Base-by-base conservation (phyloP, 2,888 invertebrate genomes). In the Cerceris rybyensis region DNA sequence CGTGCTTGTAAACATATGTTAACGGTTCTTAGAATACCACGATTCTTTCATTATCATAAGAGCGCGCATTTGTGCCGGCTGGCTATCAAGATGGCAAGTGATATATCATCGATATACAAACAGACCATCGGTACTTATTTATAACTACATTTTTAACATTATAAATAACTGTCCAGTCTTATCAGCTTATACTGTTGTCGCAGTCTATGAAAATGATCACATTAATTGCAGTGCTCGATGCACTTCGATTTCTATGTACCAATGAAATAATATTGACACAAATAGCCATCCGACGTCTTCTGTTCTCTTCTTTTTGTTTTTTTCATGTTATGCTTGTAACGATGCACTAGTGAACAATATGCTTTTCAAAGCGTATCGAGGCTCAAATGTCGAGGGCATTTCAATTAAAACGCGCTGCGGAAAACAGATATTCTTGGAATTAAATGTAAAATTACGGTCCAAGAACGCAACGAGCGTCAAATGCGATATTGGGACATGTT, bases 81-180 rank as follows among this genome's bases (percentile, higher is more conserved):
- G 78, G 72, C 63, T 54, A 70, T 58, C 39, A 63, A 77, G 61
- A 70, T 54, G 46, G 50, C 43, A 6, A 13, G 2, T 64, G 14
- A 46, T 17, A 7, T 7, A 61, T 59, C 6, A 58, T 52, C 43
- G 50, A 41, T 41, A 28, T 28, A 28, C 28, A 43, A 43, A 75
- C 69, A 74, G 64, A n/a, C 74, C 43, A 60, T 8, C 11, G 57
- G 1, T 70, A 70, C 5, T 55, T 73, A 67, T 81, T 78, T 78
- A 82, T 81, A 82, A 60, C 43, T 16, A 54, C 54, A 63, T 43
- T 77, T 76, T 43, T 69, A 54, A 14, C n/a, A 28, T 59, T 70
- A 57, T 61, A 70, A 78, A 78, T 74, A 82, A 60, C 64, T 46
- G 54, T 11, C 0, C 59, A 60, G 59, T 69, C 66, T 73, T 58